phyloP scores from a whole-genome alignment of 1,140 invertebrate species.

The Cyphomyrmex costatus region DNA sequence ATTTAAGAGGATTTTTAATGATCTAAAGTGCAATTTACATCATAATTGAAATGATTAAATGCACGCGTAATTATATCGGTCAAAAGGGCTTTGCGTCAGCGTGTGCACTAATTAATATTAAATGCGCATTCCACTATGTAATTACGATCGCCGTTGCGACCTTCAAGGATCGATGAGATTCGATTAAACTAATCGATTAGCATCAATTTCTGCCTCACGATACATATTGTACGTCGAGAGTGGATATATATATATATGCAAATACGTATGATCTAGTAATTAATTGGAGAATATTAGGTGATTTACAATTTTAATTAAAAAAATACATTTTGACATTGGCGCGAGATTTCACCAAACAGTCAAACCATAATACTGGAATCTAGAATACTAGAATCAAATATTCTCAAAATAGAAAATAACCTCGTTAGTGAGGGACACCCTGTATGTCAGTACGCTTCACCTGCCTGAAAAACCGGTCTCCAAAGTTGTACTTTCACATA shows the following conservation, averaged over 20 bases:
- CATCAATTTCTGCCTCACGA: neutral
- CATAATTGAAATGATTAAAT: constrained; percentile 56
- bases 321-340: neutral
- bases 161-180: constrained; percentile 38
- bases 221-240: neutral
- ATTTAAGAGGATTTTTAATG: constrained; percentile 36
- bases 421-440: constrained; percentile 5
- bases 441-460: constrained; percentile 59
- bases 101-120: constrained; percentile 68
- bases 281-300: neutral
- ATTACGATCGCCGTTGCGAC: constrained; percentile 21
- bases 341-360: constrained; percentile 19
- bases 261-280: neutral
- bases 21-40: constrained; percentile 24
- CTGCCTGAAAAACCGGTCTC: constrained; percentile 73
- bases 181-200: constrained; percentile 48
- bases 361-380: neutral
- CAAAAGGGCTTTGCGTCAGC: constrained; percentile 31
- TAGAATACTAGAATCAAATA: neutral
- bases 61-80: constrained; percentile 39
- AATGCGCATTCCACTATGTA: constrained; percentile 36
- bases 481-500: constrained; percentile 76
- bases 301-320: constrained; percentile 26
- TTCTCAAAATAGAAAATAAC: constrained; percentile 18
- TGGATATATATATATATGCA: neutral